Percentiles rank a stretch among this genome's conserved stretches.
Conservation (phyloP, 2,113 vertebrate species). For the Isichthys henryi region DNA sequence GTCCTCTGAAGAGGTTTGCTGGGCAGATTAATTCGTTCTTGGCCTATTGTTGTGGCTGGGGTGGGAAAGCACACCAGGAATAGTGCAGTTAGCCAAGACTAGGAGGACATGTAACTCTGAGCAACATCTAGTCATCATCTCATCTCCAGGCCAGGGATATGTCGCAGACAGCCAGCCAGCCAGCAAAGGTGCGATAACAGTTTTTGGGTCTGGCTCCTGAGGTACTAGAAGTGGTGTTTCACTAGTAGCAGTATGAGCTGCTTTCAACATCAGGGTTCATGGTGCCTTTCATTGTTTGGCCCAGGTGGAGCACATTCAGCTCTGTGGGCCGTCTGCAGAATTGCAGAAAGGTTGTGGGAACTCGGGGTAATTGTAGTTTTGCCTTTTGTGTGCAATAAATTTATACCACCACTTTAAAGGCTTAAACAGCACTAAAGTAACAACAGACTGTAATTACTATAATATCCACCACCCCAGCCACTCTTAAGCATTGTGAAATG, state of each 20-base stretch:
- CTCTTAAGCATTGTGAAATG: slow-evolving; percentile 39
- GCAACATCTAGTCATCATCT: slow-evolving; percentile 72
- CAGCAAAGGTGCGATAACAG: slow-evolving; percentile 52
- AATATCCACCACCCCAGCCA: slow-evolving; percentile 40
- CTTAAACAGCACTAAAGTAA: slow-evolving; percentile 42
- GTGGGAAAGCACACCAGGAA: slow-evolving; percentile 61
- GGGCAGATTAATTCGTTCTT: slow-evolving; percentile 70
- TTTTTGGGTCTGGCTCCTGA: neutral
- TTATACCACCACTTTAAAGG: slow-evolving; percentile 38
- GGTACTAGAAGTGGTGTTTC: neutral
- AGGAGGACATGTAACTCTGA: slow-evolving; percentile 63
- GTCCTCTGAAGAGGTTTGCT: slow-evolving; percentile 51
- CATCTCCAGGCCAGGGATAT: slow-evolving; percentile 66
- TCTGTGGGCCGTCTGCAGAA: slow-evolving; percentile 46
- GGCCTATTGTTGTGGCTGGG: slow-evolving; percentile 48
- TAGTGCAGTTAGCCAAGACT: slow-evolving; percentile 64
- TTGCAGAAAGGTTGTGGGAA: slow-evolving; percentile 48
- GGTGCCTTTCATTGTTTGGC: slow-evolving; percentile 37
- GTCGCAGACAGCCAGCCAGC: slow-evolving; percentile 49
- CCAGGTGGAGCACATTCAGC: slow-evolving; percentile 38
- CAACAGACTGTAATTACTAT: slow-evolving; percentile 46
- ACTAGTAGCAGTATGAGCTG: neutral
- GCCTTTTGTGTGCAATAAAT: slow-evolving; percentile 46
- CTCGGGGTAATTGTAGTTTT: slow-evolving; percentile 54
- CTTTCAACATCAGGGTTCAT: neutral